Evolutionary conservation across 2,797 vertebrate species (phyloP), one percentile per base, ranked within the genome.

Genomic region (Smutsia gigantea): DNA sequence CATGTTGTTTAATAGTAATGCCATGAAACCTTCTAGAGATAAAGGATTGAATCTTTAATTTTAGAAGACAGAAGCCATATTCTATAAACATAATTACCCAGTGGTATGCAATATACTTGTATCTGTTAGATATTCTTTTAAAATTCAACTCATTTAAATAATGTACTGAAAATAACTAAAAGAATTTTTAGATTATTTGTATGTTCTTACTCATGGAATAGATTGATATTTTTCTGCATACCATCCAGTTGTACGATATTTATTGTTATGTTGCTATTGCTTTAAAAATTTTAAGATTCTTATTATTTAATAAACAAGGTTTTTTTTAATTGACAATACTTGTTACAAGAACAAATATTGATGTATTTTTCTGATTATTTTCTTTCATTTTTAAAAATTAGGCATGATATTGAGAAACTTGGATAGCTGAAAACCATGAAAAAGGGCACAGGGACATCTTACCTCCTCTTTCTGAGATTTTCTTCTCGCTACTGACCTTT

Each of bases 401-500:
- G 94, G 90, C 64, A 61, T 95, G 94, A 93, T 95, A 97, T 98
- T 98, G 69, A 97, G 85, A 94, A 94, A 92, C 78, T 95, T 96
- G 92, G 90, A 97, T 97, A 96, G 88, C 96, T 97, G 91, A 88
- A 97, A 91, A 84, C 63, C 92, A 93, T 95, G 46, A 95, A 97
- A 98, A 98, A 98, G 97, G 96, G 90, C 96, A 98, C 95, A n/a
- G 25, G 49, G 42, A 75, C 85, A 97, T 78, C 93, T 83, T 95
- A 90, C 96, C 68, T 97, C 86, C 96, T 72, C 90, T 95, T 87
- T 87, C 87, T 94, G 82, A 98, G 89, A 61, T 94, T 12, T 31
- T 90, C 78, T 49, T 98, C 93, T 97, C 95, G 96, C 91, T 93
- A 86, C n/a, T 98, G 97, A 98, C 96, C 97, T 98, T 98, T 98